A percentile compares a stretch with the other conserved stretches of the same genome.
Conservation (phyloP, 1,140 invertebrate species). For the Drosophila quadrilineata region DNA sequence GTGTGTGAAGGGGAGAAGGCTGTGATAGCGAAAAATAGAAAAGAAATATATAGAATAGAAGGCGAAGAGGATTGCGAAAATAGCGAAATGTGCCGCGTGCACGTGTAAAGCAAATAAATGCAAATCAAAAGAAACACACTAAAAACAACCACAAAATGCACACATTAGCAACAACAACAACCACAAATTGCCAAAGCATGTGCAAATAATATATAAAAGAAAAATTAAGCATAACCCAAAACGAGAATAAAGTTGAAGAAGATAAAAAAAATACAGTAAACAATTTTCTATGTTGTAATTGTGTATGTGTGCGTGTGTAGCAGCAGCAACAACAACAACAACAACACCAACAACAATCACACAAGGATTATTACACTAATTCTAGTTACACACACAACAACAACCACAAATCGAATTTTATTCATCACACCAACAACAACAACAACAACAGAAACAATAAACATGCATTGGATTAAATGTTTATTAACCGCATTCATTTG, state of each 20-base stretch:
- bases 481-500: conserved; percentile 77
- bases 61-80: conserved; percentile 23
- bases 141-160: conserved; percentile 32
- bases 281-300: conserved; percentile 32
- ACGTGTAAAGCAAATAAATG: conserved; percentile 58
- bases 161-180: conserved; percentile 41
- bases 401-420: conserved; percentile 16
- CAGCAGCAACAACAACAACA: conserved; percentile 19
- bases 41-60: too few relatives aligned
- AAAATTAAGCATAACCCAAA: background rate
- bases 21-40: conserved; percentile 9
- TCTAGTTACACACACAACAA: conserved; percentile 53
- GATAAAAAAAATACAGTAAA: conserved; percentile 58
- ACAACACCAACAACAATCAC: conserved; percentile 4
- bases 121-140: conserved; percentile 5
- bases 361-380: conserved; percentile 72
- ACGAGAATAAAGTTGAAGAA: too few relatives aligned
- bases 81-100: conserved; percentile 60
- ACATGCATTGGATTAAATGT: conserved; percentile 81
- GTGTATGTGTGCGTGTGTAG: conserved; percentile 32
- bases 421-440: conserved; percentile 34
- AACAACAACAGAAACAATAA: conserved; percentile 57
- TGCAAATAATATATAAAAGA: conserved; percentile 12
- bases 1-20: conserved; percentile 16
- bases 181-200: conserved; percentile 55